Conservation (phyloP, 2,888 invertebrate genomes). For the Diloba caeruleocephala region DNA sequence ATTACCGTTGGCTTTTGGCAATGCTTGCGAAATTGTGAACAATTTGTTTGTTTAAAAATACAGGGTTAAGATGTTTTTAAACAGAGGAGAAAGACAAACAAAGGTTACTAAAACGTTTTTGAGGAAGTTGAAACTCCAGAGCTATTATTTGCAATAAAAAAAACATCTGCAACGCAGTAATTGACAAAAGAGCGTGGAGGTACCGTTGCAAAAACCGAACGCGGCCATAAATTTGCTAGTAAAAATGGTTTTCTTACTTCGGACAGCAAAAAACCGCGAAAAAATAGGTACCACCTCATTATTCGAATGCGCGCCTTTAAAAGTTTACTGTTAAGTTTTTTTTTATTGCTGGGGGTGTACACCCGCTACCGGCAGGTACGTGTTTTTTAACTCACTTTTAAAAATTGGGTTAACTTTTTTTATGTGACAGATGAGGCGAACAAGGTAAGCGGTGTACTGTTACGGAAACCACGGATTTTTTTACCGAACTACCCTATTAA, state of each 20-base stretch:
- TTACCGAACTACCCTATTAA: slow-evolving; percentile 82
- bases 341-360: slow-evolving; percentile 67
- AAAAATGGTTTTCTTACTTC: slow-evolving; percentile 61
- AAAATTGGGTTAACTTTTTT: slow-evolving; percentile 84
- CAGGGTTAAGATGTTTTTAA: slow-evolving; percentile 64
- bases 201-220: slow-evolving; percentile 78
- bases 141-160: slow-evolving; percentile 61
- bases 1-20: slow-evolving; percentile 57
- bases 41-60: slow-evolving; percentile 63
- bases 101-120: slow-evolving; percentile 60
- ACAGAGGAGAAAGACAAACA: slow-evolving; percentile 59
- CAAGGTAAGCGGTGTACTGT: slow-evolving; percentile 86
- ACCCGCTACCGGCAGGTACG: slow-evolving; percentile 84
- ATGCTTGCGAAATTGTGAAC: slow-evolving; percentile 55
- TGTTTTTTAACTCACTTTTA: slow-evolving; percentile 72
- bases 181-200: slow-evolving; percentile 70
- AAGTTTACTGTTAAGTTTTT: slow-evolving; percentile 77
- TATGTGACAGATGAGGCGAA: slow-evolving; percentile 76
- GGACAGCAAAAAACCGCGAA: slow-evolving; percentile 71
- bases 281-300: slow-evolving; percentile 69
- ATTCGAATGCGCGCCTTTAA: slow-evolving; percentile 58
- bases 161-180: slow-evolving; percentile 72
- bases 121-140: slow-evolving; percentile 58
- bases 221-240: slow-evolving; percentile 73
- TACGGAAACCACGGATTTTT: slow-evolving; percentile 85